phyloP scores from a whole-genome alignment of 2,888 invertebrate species.

The Drosophila mettleri region DNA sequence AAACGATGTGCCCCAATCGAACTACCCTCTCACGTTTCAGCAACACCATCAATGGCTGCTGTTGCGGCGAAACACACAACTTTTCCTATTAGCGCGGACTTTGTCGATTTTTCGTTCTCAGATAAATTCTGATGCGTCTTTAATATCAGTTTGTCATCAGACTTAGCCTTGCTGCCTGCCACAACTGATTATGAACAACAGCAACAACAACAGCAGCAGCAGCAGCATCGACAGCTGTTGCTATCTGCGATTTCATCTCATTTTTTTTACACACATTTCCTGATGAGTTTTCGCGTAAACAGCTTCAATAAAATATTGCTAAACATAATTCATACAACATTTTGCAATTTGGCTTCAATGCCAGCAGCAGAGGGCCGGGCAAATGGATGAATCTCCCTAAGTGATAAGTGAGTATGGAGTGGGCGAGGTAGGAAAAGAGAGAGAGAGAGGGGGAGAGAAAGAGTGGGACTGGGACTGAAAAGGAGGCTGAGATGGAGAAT shows the following conservation, averaged over 20 bases:
- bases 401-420: neutral
- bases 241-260: constrained; percentile 31
- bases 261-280: constrained; percentile 42
- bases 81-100: constrained; percentile 66
- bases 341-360: constrained; percentile 36
- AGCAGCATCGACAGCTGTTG: constrained; percentile 56
- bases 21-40: constrained; percentile 6
- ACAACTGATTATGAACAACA: constrained; percentile 53
- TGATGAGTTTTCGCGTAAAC: constrained; percentile 61
- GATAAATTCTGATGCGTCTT: constrained; percentile 76
- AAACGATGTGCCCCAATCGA: neutral
- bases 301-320: constrained; percentile 50
- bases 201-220: constrained; percentile 4
- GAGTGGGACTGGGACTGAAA: neutral
- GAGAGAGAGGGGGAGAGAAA: neutral
- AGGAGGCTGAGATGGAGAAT: neutral
- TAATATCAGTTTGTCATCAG: constrained; percentile 65
- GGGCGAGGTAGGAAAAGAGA: too few species aligned
- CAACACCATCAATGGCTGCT: constrained; percentile 17
- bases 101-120: constrained; percentile 48
- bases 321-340: constrained; percentile 53
- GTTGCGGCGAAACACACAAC: constrained; percentile 35
- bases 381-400: neutral
- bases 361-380: neutral
- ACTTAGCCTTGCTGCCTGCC: constrained; percentile 12